Conservation (phyloP, 2,888 invertebrate genomes). For the Melinaea menophilus region DNA sequence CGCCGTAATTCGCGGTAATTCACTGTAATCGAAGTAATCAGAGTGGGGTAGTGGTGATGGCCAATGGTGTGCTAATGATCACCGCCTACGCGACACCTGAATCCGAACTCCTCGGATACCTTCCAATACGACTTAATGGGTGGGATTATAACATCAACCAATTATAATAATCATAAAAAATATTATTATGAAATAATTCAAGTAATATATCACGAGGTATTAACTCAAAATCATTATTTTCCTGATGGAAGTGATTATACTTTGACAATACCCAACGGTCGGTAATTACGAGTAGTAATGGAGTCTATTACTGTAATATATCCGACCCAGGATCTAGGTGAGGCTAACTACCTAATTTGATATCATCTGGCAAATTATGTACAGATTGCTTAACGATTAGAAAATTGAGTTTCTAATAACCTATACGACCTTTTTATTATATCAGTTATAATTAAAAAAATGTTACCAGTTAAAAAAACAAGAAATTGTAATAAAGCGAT, state of each 20-base stretch:
- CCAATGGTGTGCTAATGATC: slow-evolving; percentile 42
- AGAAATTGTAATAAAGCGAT: slow-evolving; percentile 16
- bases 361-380: slow-evolving; percentile 30
- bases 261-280: slow-evolving; percentile 25
- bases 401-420: slow-evolving; percentile 25
- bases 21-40: slow-evolving; percentile 33
- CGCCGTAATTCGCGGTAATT: slow-evolving; percentile 37
- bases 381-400: slow-evolving; percentile 25
- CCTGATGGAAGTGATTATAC: slow-evolving; percentile 21
- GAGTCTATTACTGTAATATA: slow-evolving; percentile 43
- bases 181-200: not conserved
- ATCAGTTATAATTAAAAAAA: slow-evolving; percentile 14
- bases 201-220: slow-evolving; percentile 5
- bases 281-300: slow-evolving; percentile 35
- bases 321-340: slow-evolving; percentile 28
- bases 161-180: not conserved
- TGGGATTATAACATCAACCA: not conserved
- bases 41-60: slow-evolving; percentile 28
- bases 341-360: slow-evolving; percentile 29
- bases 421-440: slow-evolving; percentile 28
- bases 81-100: slow-evolving; percentile 28
- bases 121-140: slow-evolving; percentile 10
- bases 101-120: slow-evolving; percentile 16
- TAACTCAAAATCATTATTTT: slow-evolving; percentile 16
- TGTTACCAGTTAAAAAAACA: slow-evolving; percentile 17